These are phyloP conservation scores for Carabus problematicus DNA, from an alignment of 2,888 invertebrate species.

Conservation along the genomic window DNA sequence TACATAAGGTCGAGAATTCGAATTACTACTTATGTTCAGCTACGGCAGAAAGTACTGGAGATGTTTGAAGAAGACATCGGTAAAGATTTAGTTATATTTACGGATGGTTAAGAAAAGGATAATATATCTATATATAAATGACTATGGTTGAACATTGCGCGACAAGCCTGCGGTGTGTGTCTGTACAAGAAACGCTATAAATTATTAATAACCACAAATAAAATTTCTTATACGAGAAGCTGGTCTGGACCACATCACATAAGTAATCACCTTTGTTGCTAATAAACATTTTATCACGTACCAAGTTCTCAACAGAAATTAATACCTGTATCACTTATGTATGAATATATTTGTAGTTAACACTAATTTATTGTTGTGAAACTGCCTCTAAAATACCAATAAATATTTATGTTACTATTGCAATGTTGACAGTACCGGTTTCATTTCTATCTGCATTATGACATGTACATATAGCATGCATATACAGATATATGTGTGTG, in stretches of 20 bases:
- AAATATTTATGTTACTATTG: slow-evolving; percentile 32
- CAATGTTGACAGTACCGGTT: slow-evolving; percentile 20
- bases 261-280: slow-evolving; percentile 32
- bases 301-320: slow-evolving; percentile 39
- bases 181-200: slow-evolving; percentile 30
- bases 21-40: slow-evolving; percentile 32
- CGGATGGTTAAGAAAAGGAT: too few relatives aligned
- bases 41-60: slow-evolving; percentile 3
- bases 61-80: slow-evolving; percentile 5
- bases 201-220: slow-evolving; percentile 40
- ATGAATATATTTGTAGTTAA: slow-evolving; percentile 42
- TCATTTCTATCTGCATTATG: neutral
- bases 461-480: neutral
- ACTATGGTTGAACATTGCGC: slow-evolving; percentile 11
- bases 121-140: slow-evolving; percentile 29
- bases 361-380: slow-evolving; percentile 42
- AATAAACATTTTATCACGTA: slow-evolving; percentile 42
- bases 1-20: slow-evolving; percentile 26
- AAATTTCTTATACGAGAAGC: slow-evolving; percentile 28
- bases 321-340: slow-evolving; percentile 41
- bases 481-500: too few relatives aligned
- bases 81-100: slow-evolving; percentile 1
- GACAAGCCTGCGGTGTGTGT: neutral
- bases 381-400: slow-evolving; percentile 35
- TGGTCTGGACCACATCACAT: slow-evolving; percentile 15